These are phyloP conservation scores for Diadophis punctatus DNA, from an alignment of 2,113 vertebrate species.

Conservation along the genomic window DNA sequence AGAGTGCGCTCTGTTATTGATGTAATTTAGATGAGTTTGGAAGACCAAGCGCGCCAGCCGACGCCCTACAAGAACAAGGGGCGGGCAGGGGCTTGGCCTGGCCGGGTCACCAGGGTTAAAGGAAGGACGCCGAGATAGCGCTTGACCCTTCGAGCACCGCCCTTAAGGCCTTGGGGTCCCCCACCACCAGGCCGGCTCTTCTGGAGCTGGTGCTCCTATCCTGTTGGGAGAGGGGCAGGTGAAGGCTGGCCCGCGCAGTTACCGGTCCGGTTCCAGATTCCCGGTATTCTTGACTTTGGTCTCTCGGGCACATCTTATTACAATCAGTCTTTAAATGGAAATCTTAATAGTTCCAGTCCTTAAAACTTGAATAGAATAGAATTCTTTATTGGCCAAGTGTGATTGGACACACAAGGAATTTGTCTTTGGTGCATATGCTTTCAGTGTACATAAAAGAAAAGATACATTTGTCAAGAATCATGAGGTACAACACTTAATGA, in stretches of 20 bases:
- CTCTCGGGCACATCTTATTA: not conserved
- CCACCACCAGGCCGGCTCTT: fast-evolving
- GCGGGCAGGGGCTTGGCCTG: not conserved
- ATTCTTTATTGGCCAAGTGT: no score
- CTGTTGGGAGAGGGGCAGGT: not conserved
- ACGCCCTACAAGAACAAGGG: constrained; percentile 52
- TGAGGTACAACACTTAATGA: no score
- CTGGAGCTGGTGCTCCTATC: not conserved
- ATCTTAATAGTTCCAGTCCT: not conserved
- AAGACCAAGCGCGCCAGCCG: constrained; percentile 68
- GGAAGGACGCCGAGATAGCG: not conserved
- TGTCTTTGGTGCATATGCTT: no score
- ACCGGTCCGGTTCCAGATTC: not conserved
- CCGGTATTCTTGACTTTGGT: not conserved
- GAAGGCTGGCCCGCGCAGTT: not conserved
- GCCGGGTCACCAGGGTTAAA: not conserved
- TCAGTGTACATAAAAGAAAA: no score
- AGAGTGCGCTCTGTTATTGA: constrained; percentile 91
- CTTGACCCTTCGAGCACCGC: no score
- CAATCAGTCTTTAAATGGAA: not conserved
- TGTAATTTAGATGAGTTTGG: constrained; percentile 94
- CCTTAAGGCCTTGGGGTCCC: not conserved
- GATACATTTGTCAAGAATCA: no score
- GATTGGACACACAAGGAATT: no score
- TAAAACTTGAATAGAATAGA: no score